phyloP scores from a whole-genome alignment of 2,113 vertebrate genomes.

The Silurus asotus region DNA sequence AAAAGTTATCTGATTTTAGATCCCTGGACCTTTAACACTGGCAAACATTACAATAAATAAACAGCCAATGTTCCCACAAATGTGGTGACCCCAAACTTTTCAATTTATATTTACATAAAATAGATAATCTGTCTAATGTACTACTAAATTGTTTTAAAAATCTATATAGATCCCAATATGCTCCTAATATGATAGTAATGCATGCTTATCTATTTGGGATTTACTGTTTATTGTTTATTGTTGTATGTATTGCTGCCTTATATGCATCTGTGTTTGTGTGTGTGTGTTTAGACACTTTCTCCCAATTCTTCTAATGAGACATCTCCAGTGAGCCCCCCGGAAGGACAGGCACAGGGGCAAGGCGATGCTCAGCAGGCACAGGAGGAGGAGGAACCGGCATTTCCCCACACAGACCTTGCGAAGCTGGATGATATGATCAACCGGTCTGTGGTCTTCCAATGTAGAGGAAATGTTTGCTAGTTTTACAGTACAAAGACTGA shows the following conservation, averaged over 20 bases:
- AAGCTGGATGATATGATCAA: constrained; percentile 99
- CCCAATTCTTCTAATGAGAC: constrained; percentile 98
- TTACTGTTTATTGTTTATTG: too few relatives aligned
- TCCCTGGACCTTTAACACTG: neutral
- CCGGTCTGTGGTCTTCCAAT: constrained; percentile 70
- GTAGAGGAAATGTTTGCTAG: neutral
- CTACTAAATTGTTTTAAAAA: too few relatives aligned
- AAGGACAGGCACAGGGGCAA: constrained; percentile 86
- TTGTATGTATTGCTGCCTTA: neutral
- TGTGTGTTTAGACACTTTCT: constrained; percentile 81
- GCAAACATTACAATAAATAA: too few relatives aligned
- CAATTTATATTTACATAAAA: too few relatives aligned
- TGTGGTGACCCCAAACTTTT: too few relatives aligned
- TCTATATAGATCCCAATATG: too few relatives aligned
- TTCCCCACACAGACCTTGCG: constrained; percentile 97
- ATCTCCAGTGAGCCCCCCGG: constrained; percentile 93
- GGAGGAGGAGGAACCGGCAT: constrained; percentile 97
- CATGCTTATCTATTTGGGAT: too few relatives aligned
- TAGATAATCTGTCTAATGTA: too few relatives aligned
- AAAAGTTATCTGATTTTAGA: neutral
- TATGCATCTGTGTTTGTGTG: neutral
- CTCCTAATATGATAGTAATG: too few relatives aligned
- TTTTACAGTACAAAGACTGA: neutral
- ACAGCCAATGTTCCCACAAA: too few relatives aligned
- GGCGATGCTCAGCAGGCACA: constrained; percentile 85